Percentiles rank a stretch among this genome's conserved stretches.
Evolutionary conservation across 2,113 vertebrate species (phyloP).

Genomic region (Empidonax traillii): DNA sequence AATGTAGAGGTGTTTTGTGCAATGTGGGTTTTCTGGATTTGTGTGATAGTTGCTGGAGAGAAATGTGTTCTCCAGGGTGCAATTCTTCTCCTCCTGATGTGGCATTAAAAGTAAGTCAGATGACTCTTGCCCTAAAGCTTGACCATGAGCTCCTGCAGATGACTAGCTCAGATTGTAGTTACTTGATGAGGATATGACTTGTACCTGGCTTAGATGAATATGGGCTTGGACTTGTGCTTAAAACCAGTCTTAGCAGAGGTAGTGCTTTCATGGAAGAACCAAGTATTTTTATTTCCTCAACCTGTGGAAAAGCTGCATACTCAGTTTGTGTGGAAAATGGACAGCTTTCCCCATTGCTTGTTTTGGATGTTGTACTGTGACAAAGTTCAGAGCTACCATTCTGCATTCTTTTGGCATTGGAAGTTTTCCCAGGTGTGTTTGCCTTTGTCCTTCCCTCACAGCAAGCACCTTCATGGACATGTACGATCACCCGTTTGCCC

Average conservation of each 20-base stretch:
- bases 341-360: neutral
- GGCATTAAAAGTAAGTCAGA: neutral
- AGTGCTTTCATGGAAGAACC: neutral
- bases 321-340: neutral
- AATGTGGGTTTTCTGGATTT: neutral
- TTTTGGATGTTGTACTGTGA: neutral
- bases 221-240: neutral
- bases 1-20: neutral
- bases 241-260: neutral
- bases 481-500: neutral
- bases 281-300: neutral
- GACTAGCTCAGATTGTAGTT: neutral
- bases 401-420: neutral
- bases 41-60: neutral
- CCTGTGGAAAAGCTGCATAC: neutral
- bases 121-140: neutral
- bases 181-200: neutral
- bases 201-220: neutral
- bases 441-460: neutral
- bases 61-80: accelerated
- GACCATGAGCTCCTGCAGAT: neutral
- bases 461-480: neutral
- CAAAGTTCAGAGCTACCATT: neutral
- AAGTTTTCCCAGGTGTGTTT: neutral
- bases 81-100: neutral